These are phyloP conservation scores for Glandiceps talaboti DNA, from an alignment of 53 echinoderm and acorn worm genomes.

Conservation along the genomic window DNA sequence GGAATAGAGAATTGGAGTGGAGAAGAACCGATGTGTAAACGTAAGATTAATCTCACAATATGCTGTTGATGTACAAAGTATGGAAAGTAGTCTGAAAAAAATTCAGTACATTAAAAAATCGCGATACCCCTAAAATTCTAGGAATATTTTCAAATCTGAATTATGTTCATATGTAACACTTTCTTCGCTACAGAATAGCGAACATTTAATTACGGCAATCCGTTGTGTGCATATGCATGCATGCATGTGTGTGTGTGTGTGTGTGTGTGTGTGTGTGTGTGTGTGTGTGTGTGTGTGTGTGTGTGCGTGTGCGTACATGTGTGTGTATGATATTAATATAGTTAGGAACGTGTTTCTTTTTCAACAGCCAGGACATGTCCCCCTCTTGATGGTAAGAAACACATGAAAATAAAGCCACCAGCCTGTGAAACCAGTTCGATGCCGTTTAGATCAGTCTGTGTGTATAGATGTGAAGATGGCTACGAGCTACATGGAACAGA, in stretches of 20 bases:
- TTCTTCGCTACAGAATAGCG: background rate
- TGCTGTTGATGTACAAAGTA: too few species aligned
- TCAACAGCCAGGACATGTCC: conserved; percentile 33
- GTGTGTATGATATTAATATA: background rate
- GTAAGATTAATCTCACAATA: too few species aligned
- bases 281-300: background rate
- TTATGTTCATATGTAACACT: too few species aligned
- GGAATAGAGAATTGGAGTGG: conserved; percentile 4
- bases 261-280: background rate
- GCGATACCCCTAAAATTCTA: too few species aligned
- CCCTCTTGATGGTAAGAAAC: conserved; percentile 8
- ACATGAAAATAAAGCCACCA: conserved; percentile 15
- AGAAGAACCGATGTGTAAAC: background rate
- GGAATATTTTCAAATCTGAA: too few species aligned
- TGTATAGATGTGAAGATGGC: conserved; percentile 15
- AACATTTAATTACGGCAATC: background rate
- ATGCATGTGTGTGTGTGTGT: background rate
- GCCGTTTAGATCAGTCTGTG: conserved; percentile 10
- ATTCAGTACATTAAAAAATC: too few species aligned
- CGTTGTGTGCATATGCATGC: background rate
- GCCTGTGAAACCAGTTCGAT: conserved; percentile 4
- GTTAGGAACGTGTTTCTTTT: background rate
- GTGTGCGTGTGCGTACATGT: background rate
- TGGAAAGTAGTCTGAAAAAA: too few species aligned
- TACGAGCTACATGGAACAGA: conserved; percentile 15